A percentile compares a stretch with the other conserved stretches of the same genome.
Evolutionary conservation across 2,113 vertebrate genomes (phyloP).

Genomic region (Asarcornis scutulata): DNA sequence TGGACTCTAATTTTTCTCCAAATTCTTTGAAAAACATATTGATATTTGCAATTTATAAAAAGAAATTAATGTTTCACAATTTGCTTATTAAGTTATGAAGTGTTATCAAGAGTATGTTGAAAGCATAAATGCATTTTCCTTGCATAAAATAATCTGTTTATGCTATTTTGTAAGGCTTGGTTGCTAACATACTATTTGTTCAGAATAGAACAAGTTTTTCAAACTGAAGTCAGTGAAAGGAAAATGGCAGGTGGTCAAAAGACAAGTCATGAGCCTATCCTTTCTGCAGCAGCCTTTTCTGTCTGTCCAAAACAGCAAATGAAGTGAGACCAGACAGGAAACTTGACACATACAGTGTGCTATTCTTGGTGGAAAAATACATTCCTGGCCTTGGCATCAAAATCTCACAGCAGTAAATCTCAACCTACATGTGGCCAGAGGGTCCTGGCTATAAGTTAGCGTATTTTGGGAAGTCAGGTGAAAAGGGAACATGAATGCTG

Average conservation of each 20-base stretch:
- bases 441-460: not conserved
- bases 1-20: not conserved
- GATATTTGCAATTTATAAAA: not conserved
- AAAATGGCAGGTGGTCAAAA: constrained; percentile 13
- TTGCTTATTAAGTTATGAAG: not conserved
- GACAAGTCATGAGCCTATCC: not conserved
- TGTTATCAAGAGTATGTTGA: not conserved
- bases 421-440: not conserved
- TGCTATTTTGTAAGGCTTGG: not conserved
- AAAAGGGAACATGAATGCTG: not conserved
- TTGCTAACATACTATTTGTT: not conserved
- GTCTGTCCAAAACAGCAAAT: not conserved
- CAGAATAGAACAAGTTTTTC: not conserved
- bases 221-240: not conserved
- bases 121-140: not conserved
- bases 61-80: not conserved
- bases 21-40: not conserved
- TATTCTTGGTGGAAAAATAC: constrained; percentile 34
- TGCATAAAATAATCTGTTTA: not conserved
- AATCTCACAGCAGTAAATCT: constrained; percentile 11
- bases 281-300: not conserved
- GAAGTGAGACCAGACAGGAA: constrained; percentile 6
- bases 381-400: constrained; percentile 4
- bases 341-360: not conserved
- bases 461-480: not conserved